A percentile compares a stretch with the other conserved stretches of the same genome.
Evolutionary conservation across 2,113 vertebrate species (phyloP).

Genomic region (Hiodon tergisus): DNA sequence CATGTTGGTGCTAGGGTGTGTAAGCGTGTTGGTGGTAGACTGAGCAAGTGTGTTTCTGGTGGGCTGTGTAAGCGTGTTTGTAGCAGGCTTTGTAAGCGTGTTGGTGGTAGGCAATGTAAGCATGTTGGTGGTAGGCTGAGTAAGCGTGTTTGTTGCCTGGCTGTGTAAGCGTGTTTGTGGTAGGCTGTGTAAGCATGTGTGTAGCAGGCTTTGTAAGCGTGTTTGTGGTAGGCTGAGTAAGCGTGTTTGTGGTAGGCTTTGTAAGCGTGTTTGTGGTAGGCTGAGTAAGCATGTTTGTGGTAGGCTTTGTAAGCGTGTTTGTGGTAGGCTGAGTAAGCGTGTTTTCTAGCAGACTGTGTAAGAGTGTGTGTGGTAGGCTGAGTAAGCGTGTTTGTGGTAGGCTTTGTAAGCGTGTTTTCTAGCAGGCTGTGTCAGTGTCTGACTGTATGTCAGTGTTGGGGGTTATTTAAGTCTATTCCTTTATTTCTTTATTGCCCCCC

Average conservation of each 20-base stretch:
- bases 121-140: too few relatives aligned
- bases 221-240: too few relatives aligned
- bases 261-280: too few relatives aligned
- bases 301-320: too few relatives aligned
- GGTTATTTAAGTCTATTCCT: background rate
- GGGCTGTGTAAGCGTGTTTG: slow-evolving; percentile 16
- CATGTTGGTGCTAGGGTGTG: too few relatives aligned
- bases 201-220: background rate
- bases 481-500: background rate
- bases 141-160: background rate
- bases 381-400: too few relatives aligned
- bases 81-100: slow-evolving; percentile 6
- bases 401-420: too few relatives aligned
- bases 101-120: background rate
- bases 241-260: too few relatives aligned
- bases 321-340: too few relatives aligned
- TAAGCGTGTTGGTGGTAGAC: too few relatives aligned
- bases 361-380: background rate
- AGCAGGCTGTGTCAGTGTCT: background rate
- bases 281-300: too few relatives aligned
- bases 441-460: background rate
- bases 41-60: background rate
- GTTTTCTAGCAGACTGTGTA: background rate
- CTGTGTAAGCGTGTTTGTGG: slow-evolving; percentile 18
- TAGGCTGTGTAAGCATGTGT: slow-evolving; percentile 2